phyloP scores from a whole-genome alignment of 1,140 invertebrate genomes.

The Mercenaria mercenaria region DNA sequence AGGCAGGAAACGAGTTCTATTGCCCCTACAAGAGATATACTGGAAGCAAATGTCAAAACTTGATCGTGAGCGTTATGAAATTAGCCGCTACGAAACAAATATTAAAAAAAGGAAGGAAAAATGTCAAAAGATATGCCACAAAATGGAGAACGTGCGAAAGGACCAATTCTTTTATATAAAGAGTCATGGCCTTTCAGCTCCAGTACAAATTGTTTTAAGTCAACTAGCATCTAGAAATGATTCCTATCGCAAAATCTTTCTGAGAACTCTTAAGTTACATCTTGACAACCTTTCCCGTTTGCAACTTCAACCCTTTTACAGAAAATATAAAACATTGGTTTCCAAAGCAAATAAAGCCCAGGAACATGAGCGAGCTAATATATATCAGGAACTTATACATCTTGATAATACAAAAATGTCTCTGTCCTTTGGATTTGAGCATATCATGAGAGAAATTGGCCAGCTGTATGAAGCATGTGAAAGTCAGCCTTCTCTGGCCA shows the following conservation, averaged over 20 bases:
- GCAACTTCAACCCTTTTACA: background rate
- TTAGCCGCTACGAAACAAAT: background rate
- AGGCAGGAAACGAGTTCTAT: background rate
- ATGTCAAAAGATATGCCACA: background rate
- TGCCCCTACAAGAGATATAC: background rate
- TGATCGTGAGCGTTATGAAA: background rate
- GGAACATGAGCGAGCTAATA: background rate
- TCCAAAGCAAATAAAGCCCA: background rate
- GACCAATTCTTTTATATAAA: background rate
- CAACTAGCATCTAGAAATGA: too few relatives aligned
- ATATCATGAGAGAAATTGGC: background rate
- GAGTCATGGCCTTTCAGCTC: background rate
- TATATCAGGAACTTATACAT: background rate
- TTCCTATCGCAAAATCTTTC: background rate
- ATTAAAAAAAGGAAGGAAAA: background rate
- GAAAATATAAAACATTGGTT: background rate
- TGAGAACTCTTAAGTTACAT: background rate
- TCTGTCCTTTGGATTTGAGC: background rate
- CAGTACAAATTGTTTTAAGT: background rate
- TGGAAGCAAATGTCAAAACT: background rate
- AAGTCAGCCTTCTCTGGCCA: background rate
- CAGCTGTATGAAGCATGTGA: background rate
- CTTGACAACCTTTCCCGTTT: background rate
- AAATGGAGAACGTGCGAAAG: background rate
- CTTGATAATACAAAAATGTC: background rate